These are phyloP conservation scores for Meandrina meandrites DNA, from an alignment of 92 coral and sea anemone species.

Conservation along the genomic window DNA sequence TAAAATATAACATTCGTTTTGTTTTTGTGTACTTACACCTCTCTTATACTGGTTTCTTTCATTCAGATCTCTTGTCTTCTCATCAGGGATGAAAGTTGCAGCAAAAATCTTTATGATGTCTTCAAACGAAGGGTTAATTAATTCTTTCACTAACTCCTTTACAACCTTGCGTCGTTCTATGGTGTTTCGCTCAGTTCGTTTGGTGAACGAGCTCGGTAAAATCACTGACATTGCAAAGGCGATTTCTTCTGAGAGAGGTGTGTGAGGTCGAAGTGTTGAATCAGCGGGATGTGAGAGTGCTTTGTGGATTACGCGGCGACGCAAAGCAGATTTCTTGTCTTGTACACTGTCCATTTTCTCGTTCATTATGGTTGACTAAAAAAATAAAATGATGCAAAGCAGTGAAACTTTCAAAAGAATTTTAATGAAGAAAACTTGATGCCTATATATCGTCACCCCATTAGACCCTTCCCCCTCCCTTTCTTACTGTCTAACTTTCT, in stretches of 20 bases:
- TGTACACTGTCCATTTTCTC: neutral
- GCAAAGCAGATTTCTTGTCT: slow-evolving; percentile 14
- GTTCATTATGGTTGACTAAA: slow-evolving; percentile 7
- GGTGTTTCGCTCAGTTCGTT: neutral
- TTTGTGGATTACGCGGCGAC: slow-evolving; percentile 32
- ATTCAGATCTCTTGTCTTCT: neutral
- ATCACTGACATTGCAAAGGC: slow-evolving; percentile 26
- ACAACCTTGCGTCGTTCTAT: slow-evolving; percentile 13
- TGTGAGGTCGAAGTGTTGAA: slow-evolving; percentile 1
- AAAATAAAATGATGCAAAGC: neutral
- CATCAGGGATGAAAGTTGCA: slow-evolving; percentile 17
- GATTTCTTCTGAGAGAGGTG: slow-evolving; percentile 7
- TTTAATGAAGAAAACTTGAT: neutral
- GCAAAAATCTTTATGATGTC: slow-evolving; percentile 1
- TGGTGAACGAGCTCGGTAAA: neutral
- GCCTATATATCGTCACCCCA: neutral
- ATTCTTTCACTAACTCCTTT: neutral
- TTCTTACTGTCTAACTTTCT: no score
- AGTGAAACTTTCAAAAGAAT: neutral
- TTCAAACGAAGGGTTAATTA: neutral
- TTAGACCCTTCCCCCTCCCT: no score
- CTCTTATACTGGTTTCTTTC: slow-evolving; percentile 5
- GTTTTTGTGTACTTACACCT: slow-evolving; percentile 19
- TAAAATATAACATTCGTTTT: neutral
- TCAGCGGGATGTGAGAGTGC: neutral